phyloP scores from a whole-genome alignment of 2,113 vertebrate species.

The Apaloderma vittatum region DNA sequence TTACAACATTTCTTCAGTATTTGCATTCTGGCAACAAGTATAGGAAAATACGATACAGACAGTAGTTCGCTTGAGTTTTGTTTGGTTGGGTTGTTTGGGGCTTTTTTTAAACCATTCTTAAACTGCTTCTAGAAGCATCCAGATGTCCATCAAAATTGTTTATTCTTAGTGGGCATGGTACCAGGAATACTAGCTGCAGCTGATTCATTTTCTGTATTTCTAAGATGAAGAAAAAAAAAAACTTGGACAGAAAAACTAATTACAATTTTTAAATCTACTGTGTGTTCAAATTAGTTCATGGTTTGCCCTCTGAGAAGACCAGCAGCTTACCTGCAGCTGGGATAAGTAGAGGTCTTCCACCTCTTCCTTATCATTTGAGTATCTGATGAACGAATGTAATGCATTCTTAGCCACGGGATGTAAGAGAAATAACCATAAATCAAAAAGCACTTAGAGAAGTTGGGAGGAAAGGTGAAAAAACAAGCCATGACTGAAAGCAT shows the following conservation, averaged over 20 bases:
- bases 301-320: background rate
- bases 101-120: background rate
- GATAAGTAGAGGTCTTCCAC: background rate
- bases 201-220: background rate
- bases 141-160: background rate
- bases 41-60: background rate
- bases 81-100: background rate
- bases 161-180: background rate
- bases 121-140: background rate
- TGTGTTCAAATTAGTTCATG: background rate
- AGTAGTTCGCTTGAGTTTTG: background rate
- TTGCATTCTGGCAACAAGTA: background rate
- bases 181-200: background rate
- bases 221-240: background rate
- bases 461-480: background rate
- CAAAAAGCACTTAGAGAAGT: background rate
- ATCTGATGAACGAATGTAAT: background rate
- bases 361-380: background rate
- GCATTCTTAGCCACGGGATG: background rate
- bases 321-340: background rate
- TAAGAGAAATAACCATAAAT: background rate
- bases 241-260: background rate
- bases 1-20: accelerated
- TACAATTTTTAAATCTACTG: background rate
- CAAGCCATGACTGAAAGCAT: background rate